Conservation (phyloP, 2,113 vertebrate species). For the Romanogobio albipinnatus region DNA sequence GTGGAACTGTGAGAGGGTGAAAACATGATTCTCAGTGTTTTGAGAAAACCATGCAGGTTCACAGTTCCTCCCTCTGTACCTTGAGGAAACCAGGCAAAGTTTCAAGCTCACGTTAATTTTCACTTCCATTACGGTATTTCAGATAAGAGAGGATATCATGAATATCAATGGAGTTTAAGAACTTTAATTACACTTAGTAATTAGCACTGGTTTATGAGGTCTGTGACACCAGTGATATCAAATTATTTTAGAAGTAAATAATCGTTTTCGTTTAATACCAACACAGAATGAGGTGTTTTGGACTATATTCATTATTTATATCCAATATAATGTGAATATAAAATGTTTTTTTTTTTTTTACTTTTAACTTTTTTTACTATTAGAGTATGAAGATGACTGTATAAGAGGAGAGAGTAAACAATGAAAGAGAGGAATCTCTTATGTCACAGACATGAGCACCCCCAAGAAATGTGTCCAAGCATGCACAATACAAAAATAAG, state of each 20-base stretch:
- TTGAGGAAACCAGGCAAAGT: conserved; percentile 5
- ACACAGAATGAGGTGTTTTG: too few species aligned
- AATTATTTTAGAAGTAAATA: not conserved
- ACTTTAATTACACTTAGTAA: conserved; percentile 9
- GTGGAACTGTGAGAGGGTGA: conserved; percentile 1
- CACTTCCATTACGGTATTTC: not conserved
- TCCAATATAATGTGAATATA: too few species aligned
- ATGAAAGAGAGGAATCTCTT: too few species aligned
- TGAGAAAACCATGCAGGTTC: not conserved
- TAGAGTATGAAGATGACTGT: too few species aligned
- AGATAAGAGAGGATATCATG: conserved; percentile 5
- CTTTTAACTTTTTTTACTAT: too few species aligned
- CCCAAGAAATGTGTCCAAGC: too few species aligned
- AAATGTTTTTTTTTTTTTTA: too few species aligned
- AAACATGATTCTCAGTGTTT: conserved; percentile 13
- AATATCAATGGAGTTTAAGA: not conserved
- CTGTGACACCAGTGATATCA: conserved; percentile 7
- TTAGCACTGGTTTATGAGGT: conserved; percentile 11
- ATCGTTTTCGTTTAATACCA: not conserved
- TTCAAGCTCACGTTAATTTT: conserved; percentile 8
- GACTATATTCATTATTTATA: too few species aligned
- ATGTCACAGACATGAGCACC: too few species aligned
- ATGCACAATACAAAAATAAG: too few species aligned
- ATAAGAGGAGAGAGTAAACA: too few species aligned
- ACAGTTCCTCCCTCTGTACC: not conserved